Percentiles rank a stretch among this genome's conserved stretches.
Conservation (phyloP, 2,888 invertebrate species). For the Harmothoe impar region DNA sequence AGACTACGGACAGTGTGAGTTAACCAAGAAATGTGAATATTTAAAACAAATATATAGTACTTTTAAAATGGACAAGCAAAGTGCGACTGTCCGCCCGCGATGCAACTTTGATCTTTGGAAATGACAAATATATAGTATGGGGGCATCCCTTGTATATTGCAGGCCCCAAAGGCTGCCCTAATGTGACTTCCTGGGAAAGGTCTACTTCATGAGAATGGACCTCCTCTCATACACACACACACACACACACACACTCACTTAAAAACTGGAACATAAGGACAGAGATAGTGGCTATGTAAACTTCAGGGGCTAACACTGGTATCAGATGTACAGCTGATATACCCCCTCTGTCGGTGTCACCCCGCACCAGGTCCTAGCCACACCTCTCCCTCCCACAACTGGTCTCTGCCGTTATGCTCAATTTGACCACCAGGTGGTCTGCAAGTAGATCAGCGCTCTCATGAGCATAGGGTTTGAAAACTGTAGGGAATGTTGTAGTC, state of each 20-base stretch:
- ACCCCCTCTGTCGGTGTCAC: not conserved
- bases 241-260: not conserved
- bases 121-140: no score
- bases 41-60: no score
- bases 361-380: not conserved
- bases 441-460: not conserved
- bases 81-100: no score
- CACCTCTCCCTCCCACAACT: not conserved
- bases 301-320: not conserved
- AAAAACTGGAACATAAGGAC: not conserved
- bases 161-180: not conserved
- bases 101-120: no score
- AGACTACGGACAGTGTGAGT: no score
- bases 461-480: not conserved
- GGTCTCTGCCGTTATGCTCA: constrained; percentile 19
- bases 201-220: not conserved
- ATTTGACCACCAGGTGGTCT: not conserved
- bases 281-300: not conserved
- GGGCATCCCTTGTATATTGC: no score
- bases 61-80: no score
- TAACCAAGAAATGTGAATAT: no score
- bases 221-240: not conserved
- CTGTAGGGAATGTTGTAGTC: not conserved
- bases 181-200: not conserved
- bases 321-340: not conserved